Conservation (phyloP, 2,797 vertebrate genomes). For the Enoplosus armatus region DNA sequence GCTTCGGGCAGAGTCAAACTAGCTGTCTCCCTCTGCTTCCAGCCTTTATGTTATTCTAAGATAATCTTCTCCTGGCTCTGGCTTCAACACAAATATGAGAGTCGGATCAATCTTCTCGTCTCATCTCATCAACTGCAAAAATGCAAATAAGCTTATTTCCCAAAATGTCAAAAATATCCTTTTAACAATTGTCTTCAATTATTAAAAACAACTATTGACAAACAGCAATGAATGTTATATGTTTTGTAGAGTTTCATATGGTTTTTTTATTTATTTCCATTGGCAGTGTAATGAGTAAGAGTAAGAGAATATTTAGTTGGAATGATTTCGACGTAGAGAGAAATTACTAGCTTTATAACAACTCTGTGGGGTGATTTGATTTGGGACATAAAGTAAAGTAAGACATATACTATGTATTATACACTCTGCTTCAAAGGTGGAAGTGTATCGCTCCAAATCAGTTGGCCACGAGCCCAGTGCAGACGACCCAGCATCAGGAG, state of each 20-base stretch:
- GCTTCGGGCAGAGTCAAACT: neutral
- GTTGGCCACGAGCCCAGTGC: conserved; percentile 95
- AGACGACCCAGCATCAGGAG: conserved; percentile 83
- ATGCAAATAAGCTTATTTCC: neutral
- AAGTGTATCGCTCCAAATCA: conserved; percentile 97
- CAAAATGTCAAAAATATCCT: neutral
- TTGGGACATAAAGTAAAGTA: neutral
- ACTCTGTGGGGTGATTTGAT: neutral
- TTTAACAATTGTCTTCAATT: neutral
- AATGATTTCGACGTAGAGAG: neutral
- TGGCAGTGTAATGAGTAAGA: no score
- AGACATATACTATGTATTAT: neutral
- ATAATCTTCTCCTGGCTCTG: neutral
- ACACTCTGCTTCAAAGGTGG: conserved; percentile 80
- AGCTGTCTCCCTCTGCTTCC: neutral
- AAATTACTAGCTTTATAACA: neutral
- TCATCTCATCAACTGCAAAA: neutral
- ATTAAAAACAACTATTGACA: neutral
- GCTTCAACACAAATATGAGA: neutral
- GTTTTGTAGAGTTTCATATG: neutral
- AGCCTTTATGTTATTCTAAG: neutral
- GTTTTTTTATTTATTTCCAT: no score
- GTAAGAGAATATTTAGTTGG: neutral
- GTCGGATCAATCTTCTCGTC: neutral
- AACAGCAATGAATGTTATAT: neutral